These are phyloP conservation scores for Pheosia gnoma DNA, from an alignment of 2,888 invertebrate genomes.

Conservation along the genomic window DNA sequence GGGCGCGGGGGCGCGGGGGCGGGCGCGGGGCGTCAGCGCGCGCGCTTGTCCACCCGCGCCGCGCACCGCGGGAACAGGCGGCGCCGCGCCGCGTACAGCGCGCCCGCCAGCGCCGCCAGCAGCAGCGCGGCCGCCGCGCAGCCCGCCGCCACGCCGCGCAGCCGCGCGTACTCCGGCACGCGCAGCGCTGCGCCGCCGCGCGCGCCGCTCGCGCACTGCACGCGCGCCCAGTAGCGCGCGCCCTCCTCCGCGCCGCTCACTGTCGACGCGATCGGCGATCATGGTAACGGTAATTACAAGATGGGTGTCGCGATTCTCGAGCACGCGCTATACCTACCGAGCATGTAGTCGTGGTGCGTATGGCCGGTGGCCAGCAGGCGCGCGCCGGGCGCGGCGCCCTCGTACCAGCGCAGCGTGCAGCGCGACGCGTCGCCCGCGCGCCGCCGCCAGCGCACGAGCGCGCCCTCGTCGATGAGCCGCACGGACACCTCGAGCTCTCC, in stretches of 20 bases:
- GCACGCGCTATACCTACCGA: conserved; percentile 59
- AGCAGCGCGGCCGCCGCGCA: conserved; percentile 88
- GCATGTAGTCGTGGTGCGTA: conserved; percentile 87
- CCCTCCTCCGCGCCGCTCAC: conserved; percentile 90
- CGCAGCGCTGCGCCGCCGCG: conserved; percentile 86
- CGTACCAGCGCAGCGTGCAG: conserved; percentile 89
- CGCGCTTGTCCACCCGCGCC: conserved; percentile 6
- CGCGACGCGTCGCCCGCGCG: conserved; percentile 82
- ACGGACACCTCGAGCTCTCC: conserved; percentile 87
- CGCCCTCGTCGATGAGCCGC: conserved; percentile 88
- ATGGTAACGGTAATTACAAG: background rate
- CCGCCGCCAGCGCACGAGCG: conserved; percentile 90
- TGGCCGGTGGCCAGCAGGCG: conserved; percentile 86
- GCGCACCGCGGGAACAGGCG: conserved; percentile 44
- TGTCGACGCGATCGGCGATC: conserved; percentile 45
- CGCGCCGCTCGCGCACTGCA: conserved; percentile 87
- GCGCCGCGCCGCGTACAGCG: conserved; percentile 75
- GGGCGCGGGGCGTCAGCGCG: conserved; percentile 21
- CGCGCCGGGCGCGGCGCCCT: conserved; percentile 84
- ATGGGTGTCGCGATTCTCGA: background rate
- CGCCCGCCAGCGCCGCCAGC: conserved; percentile 86
- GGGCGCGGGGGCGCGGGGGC: background rate
- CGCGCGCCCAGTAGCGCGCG: conserved; percentile 89
- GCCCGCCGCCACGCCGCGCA: conserved; percentile 88
- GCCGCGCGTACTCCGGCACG: conserved; percentile 88